Evolutionary conservation across 2,113 vertebrate genomes (phyloP).

Genomic region (Crocuta crocuta): DNA sequence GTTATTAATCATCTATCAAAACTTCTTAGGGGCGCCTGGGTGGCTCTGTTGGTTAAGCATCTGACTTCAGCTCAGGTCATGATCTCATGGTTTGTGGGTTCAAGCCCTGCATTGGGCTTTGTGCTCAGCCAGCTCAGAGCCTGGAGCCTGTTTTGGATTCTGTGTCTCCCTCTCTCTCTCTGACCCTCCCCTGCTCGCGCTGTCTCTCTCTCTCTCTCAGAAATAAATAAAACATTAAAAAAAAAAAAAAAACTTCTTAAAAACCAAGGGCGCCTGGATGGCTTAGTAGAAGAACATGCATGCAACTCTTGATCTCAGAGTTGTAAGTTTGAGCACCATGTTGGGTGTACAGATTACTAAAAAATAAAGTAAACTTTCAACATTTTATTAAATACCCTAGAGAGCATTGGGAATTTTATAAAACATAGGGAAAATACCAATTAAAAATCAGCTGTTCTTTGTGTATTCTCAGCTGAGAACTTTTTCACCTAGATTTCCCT

Average conservation of each 20-base stretch:
- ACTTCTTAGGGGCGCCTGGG: neutral
- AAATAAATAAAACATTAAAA: too few species aligned
- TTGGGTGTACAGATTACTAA: neutral
- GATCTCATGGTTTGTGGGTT: too few species aligned
- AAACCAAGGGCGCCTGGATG: neutral
- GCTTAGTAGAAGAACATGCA: neutral
- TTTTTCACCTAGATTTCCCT: conserved; percentile 6
- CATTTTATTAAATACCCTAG: neutral
- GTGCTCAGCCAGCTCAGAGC: too few species aligned
- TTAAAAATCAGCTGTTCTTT: neutral
- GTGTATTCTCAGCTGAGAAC: neutral
- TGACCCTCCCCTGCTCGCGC: too few species aligned
- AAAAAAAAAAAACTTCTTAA: conserved; percentile 30
- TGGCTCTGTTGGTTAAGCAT: neutral
- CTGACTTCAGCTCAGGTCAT: too few species aligned
- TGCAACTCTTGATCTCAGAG: neutral
- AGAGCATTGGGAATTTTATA: conserved; percentile 1
- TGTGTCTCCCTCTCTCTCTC: too few species aligned
- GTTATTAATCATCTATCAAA: conserved; percentile 42
- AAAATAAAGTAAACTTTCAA: neutral
- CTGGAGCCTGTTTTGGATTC: too few species aligned
- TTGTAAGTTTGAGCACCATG: neutral
- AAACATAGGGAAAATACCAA: neutral
- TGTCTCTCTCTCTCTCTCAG: too few species aligned
- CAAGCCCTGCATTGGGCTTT: too few species aligned